Conservation (phyloP, 2,113 vertebrate genomes). For the Pimephales promelas region DNA sequence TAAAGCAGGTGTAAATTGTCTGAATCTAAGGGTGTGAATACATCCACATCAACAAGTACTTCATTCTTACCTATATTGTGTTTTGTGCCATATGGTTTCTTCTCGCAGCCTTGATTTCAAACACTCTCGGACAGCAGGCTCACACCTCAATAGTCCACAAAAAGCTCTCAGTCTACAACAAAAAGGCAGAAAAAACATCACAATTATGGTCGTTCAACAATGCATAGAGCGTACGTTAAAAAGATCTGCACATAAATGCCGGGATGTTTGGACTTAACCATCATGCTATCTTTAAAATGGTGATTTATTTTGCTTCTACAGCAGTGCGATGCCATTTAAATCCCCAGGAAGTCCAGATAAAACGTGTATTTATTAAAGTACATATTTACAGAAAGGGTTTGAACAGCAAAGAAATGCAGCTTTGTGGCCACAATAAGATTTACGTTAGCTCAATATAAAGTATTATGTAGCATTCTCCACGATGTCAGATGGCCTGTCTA, state of each 20-base stretch:
- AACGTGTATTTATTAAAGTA: background rate
- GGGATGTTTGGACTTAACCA: background rate
- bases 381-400: background rate
- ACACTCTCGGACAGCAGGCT: constrained; percentile 54
- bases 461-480: background rate
- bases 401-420: background rate
- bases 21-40: background rate
- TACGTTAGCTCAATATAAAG: background rate
- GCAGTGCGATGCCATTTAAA: background rate
- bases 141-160: constrained; percentile 6
- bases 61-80: constrained; percentile 68
- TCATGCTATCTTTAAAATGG: background rate
- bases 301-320: background rate
- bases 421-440: background rate
- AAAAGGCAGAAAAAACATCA: constrained; percentile 17
- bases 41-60: constrained; percentile 18
- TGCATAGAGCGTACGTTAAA: background rate
- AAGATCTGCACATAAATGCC: background rate
- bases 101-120: constrained; percentile 58
- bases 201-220: background rate
- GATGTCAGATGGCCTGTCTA: background rate
- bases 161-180: constrained; percentile 44
- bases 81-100: constrained; percentile 71
- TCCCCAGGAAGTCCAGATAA: background rate
- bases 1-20: background rate